Conservation (phyloP, 2,888 invertebrate genomes). For the Adelphocoris suturalis region DNA sequence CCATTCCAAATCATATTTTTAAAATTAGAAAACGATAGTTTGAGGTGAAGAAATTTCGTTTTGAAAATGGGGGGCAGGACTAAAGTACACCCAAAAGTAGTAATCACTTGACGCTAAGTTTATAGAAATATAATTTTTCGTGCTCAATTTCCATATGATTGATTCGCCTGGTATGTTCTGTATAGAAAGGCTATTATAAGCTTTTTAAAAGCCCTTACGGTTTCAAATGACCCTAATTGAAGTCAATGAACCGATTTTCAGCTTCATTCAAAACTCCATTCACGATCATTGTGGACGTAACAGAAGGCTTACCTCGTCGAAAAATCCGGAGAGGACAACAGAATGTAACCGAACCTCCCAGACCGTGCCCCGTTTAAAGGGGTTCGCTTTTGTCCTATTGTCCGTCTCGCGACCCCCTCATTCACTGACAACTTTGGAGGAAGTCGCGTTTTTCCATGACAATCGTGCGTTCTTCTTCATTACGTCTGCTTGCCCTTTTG, state of each 20-base stretch:
- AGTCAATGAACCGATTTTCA: conserved; percentile 47
- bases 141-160: no score
- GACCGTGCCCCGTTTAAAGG: conserved; percentile 48
- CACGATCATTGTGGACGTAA: conserved; percentile 40
- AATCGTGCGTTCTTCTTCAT: conserved; percentile 44
- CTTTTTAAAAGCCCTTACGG: background rate
- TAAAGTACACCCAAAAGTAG: no score
- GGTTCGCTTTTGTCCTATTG: conserved; percentile 33
- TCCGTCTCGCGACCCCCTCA: conserved; percentile 33
- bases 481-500: conserved; percentile 33
- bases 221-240: conserved; percentile 26
- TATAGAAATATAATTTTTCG: no score
- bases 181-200: background rate
- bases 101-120: no score
- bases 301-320: conserved; percentile 29
- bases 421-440: conserved; percentile 22
- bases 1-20: no score
- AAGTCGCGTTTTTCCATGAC: conserved; percentile 41
- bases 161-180: background rate
- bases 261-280: conserved; percentile 43
- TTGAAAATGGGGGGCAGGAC: no score
- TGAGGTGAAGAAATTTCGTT: no score
- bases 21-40: no score
- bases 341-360: conserved; percentile 52
- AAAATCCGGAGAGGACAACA: conserved; percentile 40